A percentile compares a stretch with the other conserved stretches of the same genome.
phyloP scores from a whole-genome alignment of 1,140 invertebrate genomes.

The Cydia strobilella region DNA sequence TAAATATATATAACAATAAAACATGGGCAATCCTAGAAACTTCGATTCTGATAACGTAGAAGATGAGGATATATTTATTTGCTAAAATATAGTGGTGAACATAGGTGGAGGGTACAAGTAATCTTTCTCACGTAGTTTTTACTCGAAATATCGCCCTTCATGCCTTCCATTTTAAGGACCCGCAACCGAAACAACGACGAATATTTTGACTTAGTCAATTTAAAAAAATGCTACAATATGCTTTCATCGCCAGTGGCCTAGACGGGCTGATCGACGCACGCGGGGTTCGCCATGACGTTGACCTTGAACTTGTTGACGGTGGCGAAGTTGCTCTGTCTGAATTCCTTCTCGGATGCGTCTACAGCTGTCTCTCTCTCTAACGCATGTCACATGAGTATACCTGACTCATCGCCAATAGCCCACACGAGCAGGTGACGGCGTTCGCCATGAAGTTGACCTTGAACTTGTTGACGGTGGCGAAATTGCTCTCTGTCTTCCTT shows the following conservation, averaged over 20 bases:
- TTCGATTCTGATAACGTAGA: too few species aligned
- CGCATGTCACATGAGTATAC: slow-evolving; percentile 79
- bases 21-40: neutral
- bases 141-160: slow-evolving; percentile 81
- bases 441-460: slow-evolving; percentile 98
- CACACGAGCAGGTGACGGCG: slow-evolving; percentile 97
- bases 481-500: slow-evolving; percentile 81
- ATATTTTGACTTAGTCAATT: slow-evolving; percentile 82
- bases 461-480: slow-evolving; percentile 91
- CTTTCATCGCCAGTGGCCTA: slow-evolving; percentile 85
- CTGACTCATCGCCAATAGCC: slow-evolving; percentile 98
- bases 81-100: neutral
- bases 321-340: neutral
- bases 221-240: slow-evolving; percentile 44
- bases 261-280: neutral
- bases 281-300: neutral
- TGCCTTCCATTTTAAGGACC: too few species aligned
- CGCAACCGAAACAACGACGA: slow-evolving; percentile 42
- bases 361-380: slow-evolving; percentile 82
- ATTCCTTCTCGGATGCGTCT: neutral
- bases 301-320: neutral
- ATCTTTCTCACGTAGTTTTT: slow-evolving; percentile 81
- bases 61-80: neutral
- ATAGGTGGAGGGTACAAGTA: too few species aligned
- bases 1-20: slow-evolving; percentile 38